These are phyloP conservation scores for Cavia aperea DNA, from an alignment of 2,113 vertebrate genomes.

Conservation along the genomic window DNA sequence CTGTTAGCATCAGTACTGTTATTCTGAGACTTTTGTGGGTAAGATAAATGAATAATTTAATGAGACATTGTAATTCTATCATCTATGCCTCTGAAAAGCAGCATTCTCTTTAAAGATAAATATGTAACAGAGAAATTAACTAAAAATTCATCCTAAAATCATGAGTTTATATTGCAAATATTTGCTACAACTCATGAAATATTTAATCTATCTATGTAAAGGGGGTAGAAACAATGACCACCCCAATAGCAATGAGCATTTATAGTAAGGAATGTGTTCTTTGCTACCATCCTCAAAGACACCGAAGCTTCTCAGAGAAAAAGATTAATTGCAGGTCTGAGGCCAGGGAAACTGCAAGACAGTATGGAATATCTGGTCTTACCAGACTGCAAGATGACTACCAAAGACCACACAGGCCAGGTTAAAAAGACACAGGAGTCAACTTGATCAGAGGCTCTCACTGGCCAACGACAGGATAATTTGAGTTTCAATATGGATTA, in stretches of 20 bases:
- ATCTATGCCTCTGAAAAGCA: neutral
- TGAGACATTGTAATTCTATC: neutral
- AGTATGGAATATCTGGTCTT: neutral
- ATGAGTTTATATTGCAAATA: neutral
- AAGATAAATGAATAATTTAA: neutral
- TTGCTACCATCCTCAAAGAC: neutral
- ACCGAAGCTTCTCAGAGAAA: neutral
- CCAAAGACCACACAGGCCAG: neutral
- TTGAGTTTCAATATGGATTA: neutral
- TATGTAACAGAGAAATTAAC: neutral
- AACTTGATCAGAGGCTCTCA: neutral
- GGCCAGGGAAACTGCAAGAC: neutral
- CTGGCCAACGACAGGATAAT: neutral
- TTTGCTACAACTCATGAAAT: neutral
- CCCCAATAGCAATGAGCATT: too few species aligned
- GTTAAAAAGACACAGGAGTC: neutral
- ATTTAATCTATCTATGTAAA: neutral
- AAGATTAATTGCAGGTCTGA: neutral
- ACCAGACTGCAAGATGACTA: neutral
- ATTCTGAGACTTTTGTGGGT: neutral
- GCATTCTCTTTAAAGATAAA: constrained; percentile 27
- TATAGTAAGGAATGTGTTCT: neutral
- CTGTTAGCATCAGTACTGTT: neutral
- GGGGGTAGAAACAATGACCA: neutral
- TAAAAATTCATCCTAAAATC: neutral